A percentile compares a stretch with the other conserved stretches of the same genome.
Evolutionary conservation across 1,140 invertebrate species (phyloP).

Genomic region (Venustaconcha ellipsiformis): DNA sequence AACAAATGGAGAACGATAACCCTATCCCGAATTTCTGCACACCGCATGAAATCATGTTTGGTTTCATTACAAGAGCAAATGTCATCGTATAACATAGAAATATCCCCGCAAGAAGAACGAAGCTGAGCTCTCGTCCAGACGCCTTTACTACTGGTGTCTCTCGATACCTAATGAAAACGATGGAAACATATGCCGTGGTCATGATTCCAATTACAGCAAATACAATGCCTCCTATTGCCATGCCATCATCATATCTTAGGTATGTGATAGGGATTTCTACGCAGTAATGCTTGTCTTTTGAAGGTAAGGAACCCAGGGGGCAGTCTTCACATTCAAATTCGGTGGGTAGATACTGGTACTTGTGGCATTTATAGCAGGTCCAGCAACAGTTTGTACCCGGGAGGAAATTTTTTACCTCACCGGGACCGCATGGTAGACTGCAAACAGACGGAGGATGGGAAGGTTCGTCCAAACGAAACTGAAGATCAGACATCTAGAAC

Average conservation of each 20-base stretch:
- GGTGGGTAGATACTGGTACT: conserved; percentile 82
- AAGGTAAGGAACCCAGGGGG: conserved; percentile 83
- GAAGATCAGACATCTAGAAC: conserved; percentile 50
- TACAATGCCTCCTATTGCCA: conserved; percentile 88
- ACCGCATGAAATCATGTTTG: conserved; percentile 75
- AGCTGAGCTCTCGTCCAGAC: conserved; percentile 66
- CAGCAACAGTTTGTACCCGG: conserved; percentile 95
- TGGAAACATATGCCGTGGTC: conserved; percentile 47
- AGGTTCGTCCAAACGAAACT: conserved; percentile 73
- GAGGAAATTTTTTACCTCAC: conserved; percentile 91
- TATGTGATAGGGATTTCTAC: conserved; percentile 86
- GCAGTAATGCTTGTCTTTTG: conserved; percentile 80
- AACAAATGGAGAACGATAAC: conserved; percentile 79
- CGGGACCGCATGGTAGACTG: conserved; percentile 85
- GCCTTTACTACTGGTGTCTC: conserved; percentile 69
- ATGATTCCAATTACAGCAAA: conserved; percentile 70
- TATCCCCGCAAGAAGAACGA: conserved; percentile 67
- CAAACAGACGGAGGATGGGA: conserved; percentile 89
- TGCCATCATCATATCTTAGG: conserved; percentile 74
- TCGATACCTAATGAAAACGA: conserved; percentile 54
- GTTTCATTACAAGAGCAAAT: conserved; percentile 68
- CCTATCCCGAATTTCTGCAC: conserved; percentile 78
- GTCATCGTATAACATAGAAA: conserved; percentile 67
- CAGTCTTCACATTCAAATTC: conserved; percentile 88
- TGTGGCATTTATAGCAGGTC: conserved; percentile 94